These are phyloP conservation scores for Drosophila setosimentum DNA, from an alignment of 2,888 invertebrate species.

Conservation along the genomic window DNA sequence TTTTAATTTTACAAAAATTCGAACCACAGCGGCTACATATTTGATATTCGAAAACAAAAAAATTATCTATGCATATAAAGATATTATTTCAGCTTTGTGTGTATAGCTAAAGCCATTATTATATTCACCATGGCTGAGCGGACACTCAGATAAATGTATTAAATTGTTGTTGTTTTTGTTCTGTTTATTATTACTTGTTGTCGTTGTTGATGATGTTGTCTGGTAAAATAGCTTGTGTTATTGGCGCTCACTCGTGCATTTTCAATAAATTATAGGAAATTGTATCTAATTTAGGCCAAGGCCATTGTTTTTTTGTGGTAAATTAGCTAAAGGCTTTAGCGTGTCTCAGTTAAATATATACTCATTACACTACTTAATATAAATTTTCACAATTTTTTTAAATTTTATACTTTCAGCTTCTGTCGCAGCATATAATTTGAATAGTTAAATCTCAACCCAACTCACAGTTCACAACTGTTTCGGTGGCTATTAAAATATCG, in stretches of 20 bases:
- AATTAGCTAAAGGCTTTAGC: slow-evolving; percentile 27
- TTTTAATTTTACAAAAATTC: background rate
- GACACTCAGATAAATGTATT: slow-evolving; percentile 38
- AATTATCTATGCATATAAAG: background rate
- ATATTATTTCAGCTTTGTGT: slow-evolving; percentile 29
- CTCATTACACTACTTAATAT: background rate
- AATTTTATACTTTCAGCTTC: slow-evolving; percentile 47
- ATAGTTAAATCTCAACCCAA: slow-evolving; percentile 7
- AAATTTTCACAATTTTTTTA: slow-evolving; percentile 1
- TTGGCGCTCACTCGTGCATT: slow-evolving; percentile 59
- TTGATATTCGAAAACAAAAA: background rate
- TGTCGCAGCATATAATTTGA: slow-evolving; percentile 20
- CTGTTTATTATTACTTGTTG: slow-evolving; percentile 11
- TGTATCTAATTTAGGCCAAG: slow-evolving; percentile 43
- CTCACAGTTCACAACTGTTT: slow-evolving; percentile 14
- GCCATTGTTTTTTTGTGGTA: slow-evolving; percentile 17
- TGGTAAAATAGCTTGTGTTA: slow-evolving; percentile 51
- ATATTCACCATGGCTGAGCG: slow-evolving; percentile 37
- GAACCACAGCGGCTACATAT: background rate
- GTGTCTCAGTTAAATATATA: slow-evolving; percentile 7
- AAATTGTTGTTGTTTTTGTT: slow-evolving; percentile 32
- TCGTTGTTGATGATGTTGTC: slow-evolving; percentile 17
- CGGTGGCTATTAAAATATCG: slow-evolving; percentile 47
- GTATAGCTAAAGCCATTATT: slow-evolving; percentile 60
- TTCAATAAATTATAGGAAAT: slow-evolving; percentile 56